Evolutionary conservation across 2,888 invertebrate genomes (phyloP).

Genomic region (Oxytorus armatus): DNA sequence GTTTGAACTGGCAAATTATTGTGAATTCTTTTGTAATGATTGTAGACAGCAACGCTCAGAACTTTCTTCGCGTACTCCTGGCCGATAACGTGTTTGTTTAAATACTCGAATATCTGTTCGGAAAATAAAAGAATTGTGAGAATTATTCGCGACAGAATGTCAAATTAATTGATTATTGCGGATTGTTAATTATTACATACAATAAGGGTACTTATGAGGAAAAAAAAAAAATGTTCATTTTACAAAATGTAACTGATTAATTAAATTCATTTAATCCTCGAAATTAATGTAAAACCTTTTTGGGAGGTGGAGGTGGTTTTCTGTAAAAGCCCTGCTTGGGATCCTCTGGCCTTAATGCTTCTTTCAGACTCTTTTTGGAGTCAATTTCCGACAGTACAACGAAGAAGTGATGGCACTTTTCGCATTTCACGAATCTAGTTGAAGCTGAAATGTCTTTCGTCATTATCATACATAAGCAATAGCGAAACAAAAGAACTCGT

Average conservation of each 20-base stretch:
- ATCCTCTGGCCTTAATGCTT: slow-evolving; percentile 88
- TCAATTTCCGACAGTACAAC: slow-evolving; percentile 97
- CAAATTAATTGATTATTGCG: neutral
- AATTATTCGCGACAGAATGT: neutral
- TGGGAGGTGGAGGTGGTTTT: slow-evolving; percentile 97
- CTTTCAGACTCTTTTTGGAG: slow-evolving; percentile 94
- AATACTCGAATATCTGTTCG: slow-evolving; percentile 94
- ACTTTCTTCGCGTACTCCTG: slow-evolving; percentile 99
- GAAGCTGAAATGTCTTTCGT: slow-evolving; percentile 86
- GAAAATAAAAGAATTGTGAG: slow-evolving; percentile 1
- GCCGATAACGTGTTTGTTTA: slow-evolving; percentile 98
- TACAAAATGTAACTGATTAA: neutral
- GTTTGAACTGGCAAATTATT: slow-evolving; percentile 91
- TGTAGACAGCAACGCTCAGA: slow-evolving; percentile 98
- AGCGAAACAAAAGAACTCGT: neutral
- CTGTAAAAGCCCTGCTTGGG: slow-evolving; percentile 89
- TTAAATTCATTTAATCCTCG: neutral
- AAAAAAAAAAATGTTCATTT: too few relatives aligned
- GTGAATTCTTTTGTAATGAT: slow-evolving; percentile 99
- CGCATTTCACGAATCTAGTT: slow-evolving; percentile 98
- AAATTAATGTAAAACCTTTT: slow-evolving; percentile 87
- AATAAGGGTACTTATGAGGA: too few relatives aligned
- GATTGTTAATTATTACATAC: neutral
- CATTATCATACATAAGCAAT: slow-evolving; percentile 1
- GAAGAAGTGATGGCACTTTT: slow-evolving; percentile 99